Percentiles rank a stretch among this genome's conserved stretches.
Evolutionary conservation across 2,797 vertebrate genomes (phyloP).

Genomic region (Miichthys miiuy): DNA sequence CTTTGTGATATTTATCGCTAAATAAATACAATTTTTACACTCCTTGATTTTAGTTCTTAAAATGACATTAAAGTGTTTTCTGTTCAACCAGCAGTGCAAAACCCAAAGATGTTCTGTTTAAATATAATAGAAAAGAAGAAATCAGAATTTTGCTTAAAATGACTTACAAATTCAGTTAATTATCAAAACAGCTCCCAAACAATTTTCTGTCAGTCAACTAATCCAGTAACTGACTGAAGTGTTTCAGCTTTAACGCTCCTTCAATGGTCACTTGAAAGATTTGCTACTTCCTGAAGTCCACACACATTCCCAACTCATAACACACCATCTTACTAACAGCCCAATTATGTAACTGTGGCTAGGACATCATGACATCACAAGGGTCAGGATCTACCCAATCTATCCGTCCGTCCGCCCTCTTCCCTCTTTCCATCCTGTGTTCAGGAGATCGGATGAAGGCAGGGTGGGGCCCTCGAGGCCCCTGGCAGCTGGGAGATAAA

Average conservation of each 20-base stretch:
- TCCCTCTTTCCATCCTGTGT: slow-evolving; percentile 47
- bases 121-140: too few species aligned
- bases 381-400: slow-evolving; percentile 33
- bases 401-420: slow-evolving; percentile 2
- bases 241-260: not conserved
- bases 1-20: too few species aligned
- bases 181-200: not conserved
- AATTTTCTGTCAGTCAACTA: not conserved
- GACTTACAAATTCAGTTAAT: not conserved
- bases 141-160: not conserved
- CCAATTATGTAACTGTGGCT: slow-evolving; percentile 26
- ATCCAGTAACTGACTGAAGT: not conserved
- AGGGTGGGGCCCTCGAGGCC: slow-evolving; percentile 57
- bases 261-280: not conserved
- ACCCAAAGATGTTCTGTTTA: too few species aligned
- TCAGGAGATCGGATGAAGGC: slow-evolving; percentile 57
- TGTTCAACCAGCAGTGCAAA: too few species aligned
- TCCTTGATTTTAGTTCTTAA: too few species aligned
- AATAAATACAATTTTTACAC: too few species aligned
- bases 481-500: slow-evolving; percentile 67
- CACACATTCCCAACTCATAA: not conserved
- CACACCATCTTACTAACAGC: not conserved
- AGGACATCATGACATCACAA: slow-evolving; percentile 53
- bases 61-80: too few species aligned
- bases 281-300: not conserved